phyloP scores from a whole-genome alignment of 2,113 vertebrate genomes.

The Proteles cristata region DNA sequence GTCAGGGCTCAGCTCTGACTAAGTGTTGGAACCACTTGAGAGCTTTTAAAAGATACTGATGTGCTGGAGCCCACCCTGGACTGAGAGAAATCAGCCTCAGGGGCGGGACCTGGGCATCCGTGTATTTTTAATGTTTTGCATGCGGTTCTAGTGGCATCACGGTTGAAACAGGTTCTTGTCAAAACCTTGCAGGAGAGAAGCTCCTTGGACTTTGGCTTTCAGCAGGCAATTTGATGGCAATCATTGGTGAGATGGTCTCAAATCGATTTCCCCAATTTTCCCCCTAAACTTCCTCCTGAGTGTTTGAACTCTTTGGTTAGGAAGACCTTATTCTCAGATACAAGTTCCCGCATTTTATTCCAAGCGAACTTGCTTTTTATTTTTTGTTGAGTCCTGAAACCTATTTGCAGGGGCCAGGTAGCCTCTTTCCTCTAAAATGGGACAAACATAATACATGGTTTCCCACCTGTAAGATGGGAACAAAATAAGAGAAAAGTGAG shows the following conservation, averaged over 20 bases:
- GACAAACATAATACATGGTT: not conserved
- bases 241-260: not conserved
- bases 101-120: not conserved
- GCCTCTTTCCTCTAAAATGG: not conserved
- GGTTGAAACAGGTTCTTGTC: not conserved
- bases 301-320: not conserved
- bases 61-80: not conserved
- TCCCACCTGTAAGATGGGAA: not conserved
- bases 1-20: not conserved
- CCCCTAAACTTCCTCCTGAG: not conserved
- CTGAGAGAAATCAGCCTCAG: fast-evolving
- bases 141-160: not conserved
- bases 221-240: not conserved
- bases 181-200: not conserved
- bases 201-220: not conserved
- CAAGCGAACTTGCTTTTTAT: not conserved
- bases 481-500: not conserved
- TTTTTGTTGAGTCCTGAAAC: not conserved
- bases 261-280: not conserved
- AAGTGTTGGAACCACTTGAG: not conserved
- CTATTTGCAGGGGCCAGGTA: not conserved
- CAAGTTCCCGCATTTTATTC: not conserved
- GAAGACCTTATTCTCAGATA: not conserved
- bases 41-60: not conserved
- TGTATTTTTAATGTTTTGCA: not conserved